These are phyloP conservation scores for Glaucidium brasilianum DNA, from an alignment of 2,113 vertebrate genomes.

Conservation along the genomic window DNA sequence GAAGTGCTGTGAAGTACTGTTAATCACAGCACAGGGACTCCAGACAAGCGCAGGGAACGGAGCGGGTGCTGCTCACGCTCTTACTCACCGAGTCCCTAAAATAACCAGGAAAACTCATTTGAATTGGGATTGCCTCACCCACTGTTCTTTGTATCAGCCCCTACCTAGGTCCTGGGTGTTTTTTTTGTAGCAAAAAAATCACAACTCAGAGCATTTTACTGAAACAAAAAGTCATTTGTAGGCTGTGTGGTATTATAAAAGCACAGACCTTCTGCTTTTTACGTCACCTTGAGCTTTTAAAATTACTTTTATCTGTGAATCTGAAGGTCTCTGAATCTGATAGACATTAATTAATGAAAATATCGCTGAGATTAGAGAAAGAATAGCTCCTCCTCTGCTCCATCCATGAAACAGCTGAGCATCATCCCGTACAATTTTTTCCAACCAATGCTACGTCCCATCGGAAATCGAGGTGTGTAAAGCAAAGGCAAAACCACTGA, in stretches of 20 bases:
- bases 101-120: not conserved
- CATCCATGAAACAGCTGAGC: not conserved
- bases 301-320: not conserved
- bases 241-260: not conserved
- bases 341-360: not conserved
- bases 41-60: not conserved
- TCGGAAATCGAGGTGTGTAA: not conserved
- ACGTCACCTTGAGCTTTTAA: not conserved
- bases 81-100: not conserved
- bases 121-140: not conserved
- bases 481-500: not conserved
- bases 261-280: not conserved
- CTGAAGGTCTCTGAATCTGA: not conserved
- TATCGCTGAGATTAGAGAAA: not conserved
- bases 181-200: not conserved
- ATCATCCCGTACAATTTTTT: not conserved
- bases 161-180: not conserved
- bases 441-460: not conserved
- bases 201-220: not conserved
- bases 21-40: not conserved
- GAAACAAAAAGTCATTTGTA: not conserved
- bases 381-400: not conserved
- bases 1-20: not conserved
- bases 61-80: not conserved
- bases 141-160: not conserved